These are phyloP conservation scores for Arbacia lixula DNA, from an alignment of 53 echinoderm and acorn worm species.

Conservation along the genomic window DNA sequence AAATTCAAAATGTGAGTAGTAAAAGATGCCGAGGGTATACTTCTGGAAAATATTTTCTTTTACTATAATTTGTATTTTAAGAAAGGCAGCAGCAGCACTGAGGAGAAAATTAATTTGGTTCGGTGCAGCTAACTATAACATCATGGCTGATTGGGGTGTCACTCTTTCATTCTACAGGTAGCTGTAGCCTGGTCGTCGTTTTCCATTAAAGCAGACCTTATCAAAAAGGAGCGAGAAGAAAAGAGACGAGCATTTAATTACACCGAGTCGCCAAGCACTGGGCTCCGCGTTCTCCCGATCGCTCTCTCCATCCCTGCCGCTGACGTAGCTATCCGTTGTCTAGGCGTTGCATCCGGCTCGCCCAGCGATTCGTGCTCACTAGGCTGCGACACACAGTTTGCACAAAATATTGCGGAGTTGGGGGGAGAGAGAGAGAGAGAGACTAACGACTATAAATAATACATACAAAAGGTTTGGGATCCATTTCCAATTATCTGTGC, in stretches of 20 bases:
- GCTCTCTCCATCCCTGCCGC: constrained; percentile 2
- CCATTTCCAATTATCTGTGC: constrained; percentile 36
- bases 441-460: not conserved
- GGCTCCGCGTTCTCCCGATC: no score
- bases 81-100: no score
- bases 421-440: not conserved
- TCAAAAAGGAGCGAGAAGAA: constrained; percentile 2
- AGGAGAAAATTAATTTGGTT: no score
- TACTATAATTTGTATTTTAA: no score
- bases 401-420: constrained; percentile 35
- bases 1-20: no score
- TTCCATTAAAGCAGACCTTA: constrained; percentile 35
- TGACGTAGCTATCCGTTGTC: constrained; percentile 28
- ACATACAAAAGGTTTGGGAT: constrained; percentile 10
- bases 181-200: constrained; percentile 38
- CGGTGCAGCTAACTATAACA: no score
- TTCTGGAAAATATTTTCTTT: no score
- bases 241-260: constrained; percentile 24
- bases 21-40: no score
- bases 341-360: constrained; percentile 2
- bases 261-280: constrained; percentile 16
- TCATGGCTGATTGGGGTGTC: no score
- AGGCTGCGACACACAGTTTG: not conserved
- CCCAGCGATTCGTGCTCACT: constrained; percentile 12
- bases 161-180: no score